phyloP scores from a whole-genome alignment of 2,113 vertebrate species.

The Rostratula benghalensis region DNA sequence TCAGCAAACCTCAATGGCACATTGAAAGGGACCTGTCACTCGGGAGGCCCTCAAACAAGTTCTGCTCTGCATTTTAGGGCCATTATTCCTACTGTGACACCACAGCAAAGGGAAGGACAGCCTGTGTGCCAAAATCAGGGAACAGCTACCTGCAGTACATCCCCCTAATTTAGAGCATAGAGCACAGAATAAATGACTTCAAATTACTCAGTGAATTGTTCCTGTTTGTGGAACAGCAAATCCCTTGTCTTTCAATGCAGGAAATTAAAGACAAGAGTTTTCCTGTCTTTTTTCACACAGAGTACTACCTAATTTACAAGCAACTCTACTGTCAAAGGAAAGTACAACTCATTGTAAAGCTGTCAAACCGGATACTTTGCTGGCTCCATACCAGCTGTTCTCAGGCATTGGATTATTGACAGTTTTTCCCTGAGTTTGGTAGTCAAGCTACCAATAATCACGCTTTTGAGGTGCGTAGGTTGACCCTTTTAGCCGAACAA shows the following conservation, averaged over 20 bases:
- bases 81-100: slow-evolving; percentile 23
- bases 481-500: not conserved
- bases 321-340: not conserved
- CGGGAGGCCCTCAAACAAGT: not conserved
- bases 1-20: not conserved
- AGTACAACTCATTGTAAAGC: not conserved
- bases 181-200: slow-evolving; percentile 22
- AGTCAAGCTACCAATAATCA: not conserved
- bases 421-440: not conserved
- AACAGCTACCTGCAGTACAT: slow-evolving; percentile 10
- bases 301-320: not conserved
- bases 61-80: slow-evolving; percentile 1
- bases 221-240: slow-evolving; percentile 4
- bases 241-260: not conserved
- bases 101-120: not conserved
- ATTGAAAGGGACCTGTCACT: slow-evolving; percentile 14
- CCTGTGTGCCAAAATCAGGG: not conserved
- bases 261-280: not conserved
- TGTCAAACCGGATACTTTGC: not conserved
- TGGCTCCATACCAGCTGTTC: not conserved
- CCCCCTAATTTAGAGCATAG: not conserved
- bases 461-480: not conserved
- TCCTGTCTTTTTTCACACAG: not conserved
- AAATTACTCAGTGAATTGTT: slow-evolving; percentile 29
- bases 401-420: not conserved